A percentile compares a stretch with the other conserved stretches of the same genome.
Evolutionary conservation across 2,113 vertebrate genomes (phyloP).

Genomic region (Penelope pileata): DNA sequence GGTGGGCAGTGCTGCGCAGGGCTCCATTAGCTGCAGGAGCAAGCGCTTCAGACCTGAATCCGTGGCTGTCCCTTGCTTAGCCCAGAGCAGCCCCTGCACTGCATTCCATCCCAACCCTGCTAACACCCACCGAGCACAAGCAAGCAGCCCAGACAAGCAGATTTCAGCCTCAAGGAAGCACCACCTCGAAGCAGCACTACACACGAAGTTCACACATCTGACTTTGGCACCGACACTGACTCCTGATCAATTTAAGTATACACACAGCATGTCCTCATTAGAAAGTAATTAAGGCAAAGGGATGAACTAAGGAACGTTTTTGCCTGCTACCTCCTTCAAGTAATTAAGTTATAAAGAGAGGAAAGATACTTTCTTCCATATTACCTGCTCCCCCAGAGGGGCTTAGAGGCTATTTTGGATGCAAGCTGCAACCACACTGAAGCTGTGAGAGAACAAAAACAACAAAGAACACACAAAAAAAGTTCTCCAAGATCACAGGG

Average conservation of each 20-base stretch:
- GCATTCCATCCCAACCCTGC: neutral
- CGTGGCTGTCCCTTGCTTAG: neutral
- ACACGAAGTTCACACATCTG: rapidly evolving
- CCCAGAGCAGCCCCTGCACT: neutral
- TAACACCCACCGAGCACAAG: neutral
- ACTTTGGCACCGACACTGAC: neutral
- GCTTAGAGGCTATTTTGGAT: neutral
- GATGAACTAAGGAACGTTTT: neutral
- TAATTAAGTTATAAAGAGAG: neutral
- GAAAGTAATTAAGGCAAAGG: neutral
- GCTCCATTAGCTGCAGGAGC: neutral
- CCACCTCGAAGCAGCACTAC: neutral
- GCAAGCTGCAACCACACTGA: neutral
- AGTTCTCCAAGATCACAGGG: neutral
- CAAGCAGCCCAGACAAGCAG: neutral
- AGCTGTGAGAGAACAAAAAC: neutral
- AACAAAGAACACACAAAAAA: neutral
- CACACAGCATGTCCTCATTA: rapidly evolving
- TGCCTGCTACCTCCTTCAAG: neutral
- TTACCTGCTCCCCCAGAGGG: neutral
- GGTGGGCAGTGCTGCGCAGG: neutral
- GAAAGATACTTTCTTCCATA: neutral
- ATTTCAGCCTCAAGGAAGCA: neutral
- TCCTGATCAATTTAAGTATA: neutral
- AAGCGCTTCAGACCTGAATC: neutral